Evolutionary conservation across 2,888 invertebrate genomes (phyloP), one percentile per base, ranked within the genome.

Genomic region (Pammene aurita): DNA sequence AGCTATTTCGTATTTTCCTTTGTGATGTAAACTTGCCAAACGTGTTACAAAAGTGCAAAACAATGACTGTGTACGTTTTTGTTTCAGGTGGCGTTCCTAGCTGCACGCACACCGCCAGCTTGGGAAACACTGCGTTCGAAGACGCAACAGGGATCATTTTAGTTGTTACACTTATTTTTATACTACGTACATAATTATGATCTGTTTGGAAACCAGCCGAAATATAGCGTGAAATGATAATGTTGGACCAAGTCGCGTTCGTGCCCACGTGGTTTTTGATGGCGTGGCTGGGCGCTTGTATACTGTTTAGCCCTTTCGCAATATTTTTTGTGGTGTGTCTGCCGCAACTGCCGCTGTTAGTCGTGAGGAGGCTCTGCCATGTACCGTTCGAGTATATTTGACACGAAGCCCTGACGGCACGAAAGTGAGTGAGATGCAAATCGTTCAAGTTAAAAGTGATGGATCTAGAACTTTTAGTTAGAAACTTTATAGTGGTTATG

Each of bases 301-400:
- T 96, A 70, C 83, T 96, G 68, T 94, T 95, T 78, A 95, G 95
- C 75, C 96, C 96, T 48, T 89, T 95, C 76, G 93, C 95, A 72
- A 88, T 96, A 77, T 93, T 96, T 77, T 93, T 95, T 81, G 93
- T 95, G 73, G 89, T 95, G 71, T 94, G 95, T 81, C 87, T 96
- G 75, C 96, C 96, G 66, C 95, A 96, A 80, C 87, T 96, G 79
- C 96, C 96, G 70, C 93, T 96, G 76, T 87, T 95, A 77, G 90
- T 95, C 77, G 86, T 95, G 66, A 93, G 95, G 75, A 93, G 95
- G 81, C 93, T 95, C 76, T 95, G 94, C 78, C 93, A 94, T 84
- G 94, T 95, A 84, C 95, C 95, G 7, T 94, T 95, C 76, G 95
- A 95, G 83, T 94, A 95, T 78, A 93, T 94, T 79, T 94, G 80